Evolutionary conservation across 2,797 vertebrate genomes (phyloP), one percentile per base, ranked within the genome.

Genomic region (Labroides dimidiatus): DNA sequence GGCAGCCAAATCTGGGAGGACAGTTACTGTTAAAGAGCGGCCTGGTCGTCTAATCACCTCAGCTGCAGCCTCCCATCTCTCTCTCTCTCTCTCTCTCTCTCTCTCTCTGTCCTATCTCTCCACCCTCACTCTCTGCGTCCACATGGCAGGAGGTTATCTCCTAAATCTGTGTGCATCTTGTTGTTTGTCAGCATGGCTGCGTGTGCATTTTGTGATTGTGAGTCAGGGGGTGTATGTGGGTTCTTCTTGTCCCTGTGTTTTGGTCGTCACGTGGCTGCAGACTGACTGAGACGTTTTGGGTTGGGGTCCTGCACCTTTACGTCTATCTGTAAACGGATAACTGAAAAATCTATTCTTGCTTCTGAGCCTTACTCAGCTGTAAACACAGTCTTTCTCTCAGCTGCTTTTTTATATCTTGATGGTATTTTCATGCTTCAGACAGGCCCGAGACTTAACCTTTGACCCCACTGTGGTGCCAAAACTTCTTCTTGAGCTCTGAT

Each of bases 41-140:
- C 84, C 81, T 93, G 93, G 93, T 93, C 93, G 71, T 84, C 81
- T 93, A 93, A 93, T 93, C 93, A 88, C 85, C 81, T 76, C 80
- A 67, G 64, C 82, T 82, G 82, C 91, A 89, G 87, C 67, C 30
- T 41, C 30, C 16, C 50, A 55, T 61, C 37, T 55, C 37, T 44
- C 21, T n/a, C 56, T 23, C 41, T 36, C 44, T 47, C 37, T 61
- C 33, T 41, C 65, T 39, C n/a, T 55, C 58, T 48, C 30, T 52
- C 41, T 36, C 44, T 47, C 37, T 61, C 33, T 39, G 62, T 21
- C 52, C 69, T 88, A 84, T 86, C 85, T 84, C 54, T 49, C 15
- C 72, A 60, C 56, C 64, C 77, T 75, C 80, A 71, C 59, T 77
- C 55, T 82, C 64, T 64, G 63, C 69, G 23, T 77, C 51, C 63